Percentiles rank a stretch among this genome's conserved stretches.
phyloP scores from a whole-genome alignment of 2,888 invertebrate genomes.

The Eupeodes latifasciatus region DNA sequence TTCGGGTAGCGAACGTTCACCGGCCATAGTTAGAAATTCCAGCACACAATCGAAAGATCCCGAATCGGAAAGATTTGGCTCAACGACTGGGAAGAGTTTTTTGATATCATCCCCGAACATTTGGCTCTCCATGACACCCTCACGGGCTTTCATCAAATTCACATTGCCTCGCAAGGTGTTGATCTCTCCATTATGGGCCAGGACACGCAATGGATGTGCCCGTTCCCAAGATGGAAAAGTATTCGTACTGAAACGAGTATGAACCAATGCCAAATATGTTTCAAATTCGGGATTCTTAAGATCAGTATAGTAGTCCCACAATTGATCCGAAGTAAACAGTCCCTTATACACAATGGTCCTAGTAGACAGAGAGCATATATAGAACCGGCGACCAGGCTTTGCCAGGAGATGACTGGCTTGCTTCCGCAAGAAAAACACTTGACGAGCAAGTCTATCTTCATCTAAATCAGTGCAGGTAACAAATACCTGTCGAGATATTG shows the following conservation, averaged over 20 bases:
- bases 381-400: conserved; percentile 94
- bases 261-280: conserved; percentile 97
- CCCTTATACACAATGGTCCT: conserved; percentile 98
- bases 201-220: conserved; percentile 95
- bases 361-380: conserved; percentile 97
- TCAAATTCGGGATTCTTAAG: conserved; percentile 91
- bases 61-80: conserved; percentile 98
- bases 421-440: conserved; percentile 97
- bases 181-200: conserved; percentile 99
- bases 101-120: conserved; percentile 91
- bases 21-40: conserved; percentile 97
- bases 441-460: conserved; percentile 84
- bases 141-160: conserved; percentile 99
- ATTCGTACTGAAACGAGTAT: conserved; percentile 99
- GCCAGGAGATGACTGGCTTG: conserved; percentile 95
- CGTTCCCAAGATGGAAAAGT: conserved; percentile 99
- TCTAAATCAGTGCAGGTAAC: conserved; percentile 86
- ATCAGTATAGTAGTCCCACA: conserved; percentile 91
- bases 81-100: conserved; percentile 97
- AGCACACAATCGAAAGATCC: conserved; percentile 99
- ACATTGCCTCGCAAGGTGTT: conserved; percentile 99
- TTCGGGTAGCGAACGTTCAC: conserved; percentile 95
- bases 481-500: conserved; percentile 97
- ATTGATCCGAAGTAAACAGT: conserved; percentile 96
- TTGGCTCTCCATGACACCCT: conserved; percentile 97